phyloP scores from a whole-genome alignment of 1,140 invertebrate species.

The Camponotus pennsylvanicus region DNA sequence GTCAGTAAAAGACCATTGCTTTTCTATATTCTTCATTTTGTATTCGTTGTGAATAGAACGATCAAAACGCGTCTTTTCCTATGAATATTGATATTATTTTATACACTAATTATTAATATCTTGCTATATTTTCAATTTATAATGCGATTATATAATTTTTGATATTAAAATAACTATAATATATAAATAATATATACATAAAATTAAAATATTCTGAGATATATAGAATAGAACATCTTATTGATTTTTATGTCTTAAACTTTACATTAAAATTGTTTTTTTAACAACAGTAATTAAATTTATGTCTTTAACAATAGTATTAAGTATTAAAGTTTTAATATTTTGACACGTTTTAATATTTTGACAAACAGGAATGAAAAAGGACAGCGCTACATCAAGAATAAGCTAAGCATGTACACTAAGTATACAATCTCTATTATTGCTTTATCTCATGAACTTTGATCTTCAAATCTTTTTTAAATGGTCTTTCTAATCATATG shows the following conservation, averaged over 20 bases:
- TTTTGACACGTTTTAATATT: background rate
- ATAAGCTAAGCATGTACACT: slow-evolving; percentile 11
- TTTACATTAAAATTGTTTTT: too few species aligned
- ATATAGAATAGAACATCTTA: too few species aligned
- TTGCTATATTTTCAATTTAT: too few species aligned
- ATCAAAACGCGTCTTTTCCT: slow-evolving; percentile 80
- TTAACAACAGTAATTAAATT: too few species aligned
- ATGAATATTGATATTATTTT: slow-evolving; percentile 24
- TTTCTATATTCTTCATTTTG: background rate
- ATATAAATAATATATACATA: too few species aligned
- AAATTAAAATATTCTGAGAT: too few species aligned
- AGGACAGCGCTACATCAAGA: slow-evolving; percentile 48
- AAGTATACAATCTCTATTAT: slow-evolving; percentile 28
- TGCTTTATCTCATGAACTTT: slow-evolving; percentile 78
- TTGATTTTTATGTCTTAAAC: too few species aligned
- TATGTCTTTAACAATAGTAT: background rate
- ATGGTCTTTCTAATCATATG: slow-evolving; percentile 6
- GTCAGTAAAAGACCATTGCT: slow-evolving; percentile 76
- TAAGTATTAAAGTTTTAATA: background rate
- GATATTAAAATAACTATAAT: too few species aligned
- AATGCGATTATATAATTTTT: too few species aligned
- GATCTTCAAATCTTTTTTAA: slow-evolving; percentile 74
- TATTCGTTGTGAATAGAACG: slow-evolving; percentile 68
- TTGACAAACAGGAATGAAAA: slow-evolving; percentile 40
- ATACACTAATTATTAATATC: too few species aligned